Conservation (phyloP, 2,113 vertebrate species). For the Lethenteron reissneri region DNA sequence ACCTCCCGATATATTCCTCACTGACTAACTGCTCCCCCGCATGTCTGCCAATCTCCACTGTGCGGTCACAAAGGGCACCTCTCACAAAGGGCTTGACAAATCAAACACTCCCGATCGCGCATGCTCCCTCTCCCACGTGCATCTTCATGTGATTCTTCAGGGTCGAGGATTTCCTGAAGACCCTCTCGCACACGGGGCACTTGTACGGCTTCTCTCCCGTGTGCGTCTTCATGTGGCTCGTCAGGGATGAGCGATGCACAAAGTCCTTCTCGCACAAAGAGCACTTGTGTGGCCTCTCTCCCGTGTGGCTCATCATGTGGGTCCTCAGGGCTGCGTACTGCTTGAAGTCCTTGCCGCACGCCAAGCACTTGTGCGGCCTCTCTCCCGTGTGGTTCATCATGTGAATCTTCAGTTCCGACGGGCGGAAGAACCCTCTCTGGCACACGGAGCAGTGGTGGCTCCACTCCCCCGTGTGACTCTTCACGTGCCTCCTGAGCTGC, state of each 20-base stretch:
- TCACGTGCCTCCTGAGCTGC: slow-evolving; percentile 82
- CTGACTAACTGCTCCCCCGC: too few species aligned
- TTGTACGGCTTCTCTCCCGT: slow-evolving; percentile 3
- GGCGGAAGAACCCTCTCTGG: slow-evolving; percentile 61
- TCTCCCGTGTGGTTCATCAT: slow-evolving; percentile 56
- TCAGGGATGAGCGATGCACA: background rate
- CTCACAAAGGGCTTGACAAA: too few species aligned
- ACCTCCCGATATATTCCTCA: too few species aligned
- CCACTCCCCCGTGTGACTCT: slow-evolving; percentile 52
- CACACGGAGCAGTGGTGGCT: slow-evolving; percentile 62
- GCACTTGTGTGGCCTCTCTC: slow-evolving; percentile 15
- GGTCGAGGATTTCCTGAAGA: slow-evolving; percentile 17
- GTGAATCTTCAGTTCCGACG: slow-evolving; percentile 67
- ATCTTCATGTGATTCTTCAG: slow-evolving; percentile 17
- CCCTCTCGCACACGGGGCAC: slow-evolving; percentile 15
- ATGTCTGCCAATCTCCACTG: too few species aligned
- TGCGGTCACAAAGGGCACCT: too few species aligned
- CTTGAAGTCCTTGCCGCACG: slow-evolving; percentile 37
- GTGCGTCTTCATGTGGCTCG: background rate
- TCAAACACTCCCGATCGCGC: background rate
- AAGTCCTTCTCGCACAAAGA: background rate
- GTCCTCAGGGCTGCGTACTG: slow-evolving; percentile 42
- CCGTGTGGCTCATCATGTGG: slow-evolving; percentile 35
- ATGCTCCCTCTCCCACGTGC: background rate
- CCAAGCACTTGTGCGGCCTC: slow-evolving; percentile 37